Conservation (phyloP, 2,113 vertebrate genomes). For the Colius striatus region DNA sequence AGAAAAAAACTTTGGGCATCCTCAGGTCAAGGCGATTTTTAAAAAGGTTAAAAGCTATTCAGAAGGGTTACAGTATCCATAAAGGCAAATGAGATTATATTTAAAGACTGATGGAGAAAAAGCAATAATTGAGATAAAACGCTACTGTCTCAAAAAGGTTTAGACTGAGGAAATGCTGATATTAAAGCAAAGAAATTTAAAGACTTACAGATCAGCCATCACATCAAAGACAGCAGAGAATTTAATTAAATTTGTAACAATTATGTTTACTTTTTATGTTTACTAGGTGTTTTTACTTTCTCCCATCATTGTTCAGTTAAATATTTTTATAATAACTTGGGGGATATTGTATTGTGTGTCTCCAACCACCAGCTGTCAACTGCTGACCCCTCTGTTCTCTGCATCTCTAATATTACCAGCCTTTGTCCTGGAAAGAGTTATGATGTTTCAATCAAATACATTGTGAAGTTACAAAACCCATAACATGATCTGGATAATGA, state of each 20-base stretch:
- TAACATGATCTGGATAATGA: slow-evolving; percentile 67
- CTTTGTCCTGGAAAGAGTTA: slow-evolving; percentile 77
- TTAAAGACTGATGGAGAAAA: slow-evolving; percentile 80
- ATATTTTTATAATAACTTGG: slow-evolving; percentile 70
- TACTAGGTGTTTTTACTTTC: slow-evolving; percentile 50
- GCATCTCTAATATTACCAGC: slow-evolving; percentile 70
- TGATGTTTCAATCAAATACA: slow-evolving; percentile 71
- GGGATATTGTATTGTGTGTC: slow-evolving; percentile 56
- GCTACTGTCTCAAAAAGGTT: slow-evolving; percentile 72
- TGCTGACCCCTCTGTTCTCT: slow-evolving; percentile 72
- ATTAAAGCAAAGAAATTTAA: slow-evolving; percentile 72
- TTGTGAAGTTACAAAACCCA: slow-evolving; percentile 71
- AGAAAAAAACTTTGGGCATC: slow-evolving; percentile 77
- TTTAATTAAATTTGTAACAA: slow-evolving; percentile 74
- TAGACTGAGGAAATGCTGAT: slow-evolving; percentile 72
- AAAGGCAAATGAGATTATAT: slow-evolving; percentile 86
- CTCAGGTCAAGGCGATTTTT: slow-evolving; percentile 83
- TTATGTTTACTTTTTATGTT: slow-evolving; percentile 74
- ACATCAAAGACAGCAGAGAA: slow-evolving; percentile 64
- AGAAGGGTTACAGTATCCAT: slow-evolving; percentile 83
- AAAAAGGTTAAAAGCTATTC: slow-evolving; percentile 88
- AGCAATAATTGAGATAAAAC: slow-evolving; percentile 85
- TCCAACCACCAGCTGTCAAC: slow-evolving; percentile 74
- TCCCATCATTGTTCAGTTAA: slow-evolving; percentile 65
- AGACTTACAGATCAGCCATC: slow-evolving; percentile 70